These are phyloP conservation scores for Caenorhabditis sp. DNA, from an alignment of 2,888 invertebrate species.

Conservation along the genomic window DNA sequence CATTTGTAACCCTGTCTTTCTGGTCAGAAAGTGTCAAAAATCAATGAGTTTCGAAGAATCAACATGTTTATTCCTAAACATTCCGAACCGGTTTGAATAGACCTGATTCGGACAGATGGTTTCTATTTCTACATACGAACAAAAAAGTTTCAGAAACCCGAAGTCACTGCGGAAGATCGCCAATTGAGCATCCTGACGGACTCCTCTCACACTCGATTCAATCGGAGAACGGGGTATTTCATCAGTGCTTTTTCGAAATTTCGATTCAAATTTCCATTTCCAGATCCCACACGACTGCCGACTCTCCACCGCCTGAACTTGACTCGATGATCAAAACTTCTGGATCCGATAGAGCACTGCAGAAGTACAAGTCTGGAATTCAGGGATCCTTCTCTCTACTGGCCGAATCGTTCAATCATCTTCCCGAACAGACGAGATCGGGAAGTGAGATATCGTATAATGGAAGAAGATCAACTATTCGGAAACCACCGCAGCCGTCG, in stretches of 20 bases:
- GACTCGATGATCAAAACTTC: constrained; percentile 58
- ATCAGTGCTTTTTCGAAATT: not conserved
- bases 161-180: constrained; percentile 22
- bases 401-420: constrained; percentile 45
- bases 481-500: constrained; percentile 37
- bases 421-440: constrained; percentile 24
- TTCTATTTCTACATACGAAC: too few relatives aligned
- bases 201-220: constrained; percentile 52
- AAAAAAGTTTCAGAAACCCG: constrained; percentile 55
- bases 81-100: not conserved
- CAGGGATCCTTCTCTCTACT: constrained; percentile 51
- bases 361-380: constrained; percentile 53
- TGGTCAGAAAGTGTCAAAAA: not conserved
- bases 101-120: too few relatives aligned
- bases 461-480: constrained; percentile 29
- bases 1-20: too few relatives aligned
- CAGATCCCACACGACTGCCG: constrained; percentile 47
- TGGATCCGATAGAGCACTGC: constrained; percentile 46
- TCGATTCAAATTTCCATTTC: not conserved
- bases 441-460: constrained; percentile 27
- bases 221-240: constrained; percentile 52
- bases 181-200: constrained; percentile 55
- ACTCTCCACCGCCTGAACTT: constrained; percentile 59
- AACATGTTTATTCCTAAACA: constrained; percentile 6
- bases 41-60: not conserved